Conservation (phyloP, 2,113 vertebrate genomes). For the Phalacrocorax carbo region DNA sequence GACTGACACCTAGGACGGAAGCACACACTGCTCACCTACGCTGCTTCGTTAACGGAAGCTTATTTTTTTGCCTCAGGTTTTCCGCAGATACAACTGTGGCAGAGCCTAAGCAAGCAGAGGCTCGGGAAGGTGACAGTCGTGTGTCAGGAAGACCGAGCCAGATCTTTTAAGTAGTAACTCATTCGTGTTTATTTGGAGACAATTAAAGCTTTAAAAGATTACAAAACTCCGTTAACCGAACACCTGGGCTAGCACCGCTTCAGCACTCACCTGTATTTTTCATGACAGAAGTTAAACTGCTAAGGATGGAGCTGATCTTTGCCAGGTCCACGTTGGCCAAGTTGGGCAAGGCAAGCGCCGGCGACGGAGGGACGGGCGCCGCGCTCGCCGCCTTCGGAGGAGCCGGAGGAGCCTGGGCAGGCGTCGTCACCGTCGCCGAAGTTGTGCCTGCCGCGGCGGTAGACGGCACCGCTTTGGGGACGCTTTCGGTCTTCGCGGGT, state of each 20-base stretch:
- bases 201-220: background rate
- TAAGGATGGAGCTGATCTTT: slow-evolving; percentile 98
- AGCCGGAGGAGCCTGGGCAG: background rate
- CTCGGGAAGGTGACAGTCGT: accelerated
- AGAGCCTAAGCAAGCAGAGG: background rate
- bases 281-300: slow-evolving; percentile 93
- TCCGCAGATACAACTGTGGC: background rate
- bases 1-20: slow-evolving; percentile 83
- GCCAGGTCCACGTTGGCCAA: slow-evolving; percentile 96
- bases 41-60: accelerated
- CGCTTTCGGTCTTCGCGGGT: slow-evolving; percentile 11
- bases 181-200: background rate
- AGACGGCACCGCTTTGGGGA: slow-evolving; percentile 22
- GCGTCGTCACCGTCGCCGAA: background rate
- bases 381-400: slow-evolving; percentile 55
- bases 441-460: background rate
- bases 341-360: slow-evolving; percentile 78
- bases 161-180: background rate
- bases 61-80: background rate
- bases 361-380: slow-evolving; percentile 19
- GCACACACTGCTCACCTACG: background rate
- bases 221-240: background rate
- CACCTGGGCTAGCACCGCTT: accelerated
- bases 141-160: background rate
- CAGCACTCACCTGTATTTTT: slow-evolving; percentile 89